Evolutionary conservation across 2,797 vertebrate genomes (phyloP).

Genomic region (Sebastes steindachneri): DNA sequence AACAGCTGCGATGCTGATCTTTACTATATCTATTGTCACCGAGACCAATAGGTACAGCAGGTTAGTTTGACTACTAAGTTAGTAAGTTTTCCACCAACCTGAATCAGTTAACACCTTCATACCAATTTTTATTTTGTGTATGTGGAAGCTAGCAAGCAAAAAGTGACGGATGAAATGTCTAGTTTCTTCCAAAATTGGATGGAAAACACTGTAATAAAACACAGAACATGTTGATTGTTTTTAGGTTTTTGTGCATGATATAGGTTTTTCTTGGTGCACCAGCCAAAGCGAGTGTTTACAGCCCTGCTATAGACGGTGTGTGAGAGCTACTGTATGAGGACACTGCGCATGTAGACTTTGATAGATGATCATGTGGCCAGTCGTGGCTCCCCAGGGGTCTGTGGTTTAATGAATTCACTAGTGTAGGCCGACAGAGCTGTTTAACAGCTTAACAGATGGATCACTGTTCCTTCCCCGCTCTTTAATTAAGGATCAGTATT

Average conservation of each 20-base stretch:
- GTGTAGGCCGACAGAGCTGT: constrained; percentile 60
- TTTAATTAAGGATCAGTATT: constrained; percentile 70
- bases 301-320: neutral
- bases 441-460: constrained; percentile 71
- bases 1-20: neutral
- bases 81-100: neutral
- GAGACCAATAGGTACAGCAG: neutral
- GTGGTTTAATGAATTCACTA: constrained; percentile 62
- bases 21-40: neutral
- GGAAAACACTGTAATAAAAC: neutral
- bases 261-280: neutral
- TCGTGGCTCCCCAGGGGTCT: constrained; percentile 40
- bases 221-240: neutral
- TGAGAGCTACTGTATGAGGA: constrained; percentile 26
- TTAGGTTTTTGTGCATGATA: neutral
- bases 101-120: neutral
- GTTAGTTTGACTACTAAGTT: neutral
- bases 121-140: neutral
- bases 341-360: constrained; percentile 39
- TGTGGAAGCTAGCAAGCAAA: neutral
- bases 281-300: neutral
- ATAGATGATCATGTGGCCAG: constrained; percentile 56
- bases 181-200: neutral
- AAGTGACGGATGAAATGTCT: neutral
- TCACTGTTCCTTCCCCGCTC: constrained; percentile 47